phyloP scores from a whole-genome alignment of 2,113 vertebrate species.

The Psilopsiagon aurifrons region DNA sequence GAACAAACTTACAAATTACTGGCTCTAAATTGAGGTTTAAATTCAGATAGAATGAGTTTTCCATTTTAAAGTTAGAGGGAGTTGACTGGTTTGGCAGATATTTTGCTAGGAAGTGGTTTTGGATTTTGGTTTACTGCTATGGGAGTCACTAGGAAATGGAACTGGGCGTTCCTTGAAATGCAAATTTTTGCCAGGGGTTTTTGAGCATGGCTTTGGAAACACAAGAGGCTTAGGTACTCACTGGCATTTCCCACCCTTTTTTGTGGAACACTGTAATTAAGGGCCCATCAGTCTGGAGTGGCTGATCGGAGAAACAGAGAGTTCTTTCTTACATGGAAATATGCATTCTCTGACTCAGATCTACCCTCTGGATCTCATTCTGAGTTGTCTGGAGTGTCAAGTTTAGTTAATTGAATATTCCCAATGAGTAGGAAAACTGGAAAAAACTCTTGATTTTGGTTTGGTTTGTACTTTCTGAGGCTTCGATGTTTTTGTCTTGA shows the following conservation, averaged over 20 bases:
- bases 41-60: background rate
- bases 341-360: constrained; percentile 48
- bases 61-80: constrained; percentile 15
- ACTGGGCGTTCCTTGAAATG: constrained; percentile 60
- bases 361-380: constrained; percentile 52
- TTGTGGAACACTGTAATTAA: constrained; percentile 67
- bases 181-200: constrained; percentile 57
- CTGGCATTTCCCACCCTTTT: constrained; percentile 50
- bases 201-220: constrained; percentile 57
- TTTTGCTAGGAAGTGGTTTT: constrained; percentile 60
- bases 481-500: constrained; percentile 51
- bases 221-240: constrained; percentile 34
- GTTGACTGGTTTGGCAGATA: constrained; percentile 41
- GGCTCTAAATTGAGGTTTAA: background rate
- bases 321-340: constrained; percentile 58
- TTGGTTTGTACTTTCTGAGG: constrained; percentile 5
- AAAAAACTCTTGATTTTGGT: constrained; percentile 13
- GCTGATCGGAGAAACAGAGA: constrained; percentile 53
- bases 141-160: background rate
- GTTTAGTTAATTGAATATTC: constrained; percentile 58
- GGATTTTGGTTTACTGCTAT: constrained; percentile 37
- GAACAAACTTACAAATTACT: background rate
- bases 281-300: constrained; percentile 37
- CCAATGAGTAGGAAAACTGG: background rate
- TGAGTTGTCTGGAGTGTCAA: constrained; percentile 53